Percentiles rank a stretch among this genome's conserved stretches.
Evolutionary conservation across 2,888 invertebrate genomes (phyloP).

Genomic region (Augiades crinisus): DNA sequence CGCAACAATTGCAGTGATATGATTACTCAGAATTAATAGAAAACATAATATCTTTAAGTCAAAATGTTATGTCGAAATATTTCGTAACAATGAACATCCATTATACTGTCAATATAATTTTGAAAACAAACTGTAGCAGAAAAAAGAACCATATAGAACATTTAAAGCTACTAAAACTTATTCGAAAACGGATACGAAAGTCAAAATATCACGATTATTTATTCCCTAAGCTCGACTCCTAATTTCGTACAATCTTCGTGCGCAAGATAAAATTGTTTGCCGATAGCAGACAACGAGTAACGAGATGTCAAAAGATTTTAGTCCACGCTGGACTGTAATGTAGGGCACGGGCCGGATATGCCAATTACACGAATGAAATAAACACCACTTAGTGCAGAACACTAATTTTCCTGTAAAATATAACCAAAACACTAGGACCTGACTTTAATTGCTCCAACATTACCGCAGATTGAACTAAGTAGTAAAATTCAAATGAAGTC

Average conservation of each 20-base stretch:
- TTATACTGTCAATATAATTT: too few species aligned
- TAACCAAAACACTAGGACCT: too few species aligned
- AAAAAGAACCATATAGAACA: too few species aligned
- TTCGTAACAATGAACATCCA: too few species aligned
- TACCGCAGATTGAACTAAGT: too few species aligned
- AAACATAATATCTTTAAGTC: slow-evolving; percentile 9
- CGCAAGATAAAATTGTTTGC: slow-evolving; percentile 56
- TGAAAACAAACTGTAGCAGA: too few species aligned
- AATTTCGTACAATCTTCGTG: slow-evolving; percentile 32
- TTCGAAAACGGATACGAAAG: too few species aligned
- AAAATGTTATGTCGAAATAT: slow-evolving; percentile 11
- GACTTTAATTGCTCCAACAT: too few species aligned
- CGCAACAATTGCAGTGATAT: slow-evolving; percentile 14
- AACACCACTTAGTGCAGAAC: neutral
- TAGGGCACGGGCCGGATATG: slow-evolving; percentile 30
- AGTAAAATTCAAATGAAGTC: too few species aligned
- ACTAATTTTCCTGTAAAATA: neutral
- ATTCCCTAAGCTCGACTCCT: too few species aligned
- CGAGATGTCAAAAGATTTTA: slow-evolving; percentile 7
- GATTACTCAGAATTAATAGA: slow-evolving; percentile 10
- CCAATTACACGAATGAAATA: slow-evolving; percentile 19
- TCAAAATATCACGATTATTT: too few species aligned
- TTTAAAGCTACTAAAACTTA: too few species aligned
- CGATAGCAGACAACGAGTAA: slow-evolving; percentile 30
- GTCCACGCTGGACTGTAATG: slow-evolving; percentile 24